Conservation (phyloP, 53 echinoderm and acorn worm genomes). For the Holothuria scabra region DNA sequence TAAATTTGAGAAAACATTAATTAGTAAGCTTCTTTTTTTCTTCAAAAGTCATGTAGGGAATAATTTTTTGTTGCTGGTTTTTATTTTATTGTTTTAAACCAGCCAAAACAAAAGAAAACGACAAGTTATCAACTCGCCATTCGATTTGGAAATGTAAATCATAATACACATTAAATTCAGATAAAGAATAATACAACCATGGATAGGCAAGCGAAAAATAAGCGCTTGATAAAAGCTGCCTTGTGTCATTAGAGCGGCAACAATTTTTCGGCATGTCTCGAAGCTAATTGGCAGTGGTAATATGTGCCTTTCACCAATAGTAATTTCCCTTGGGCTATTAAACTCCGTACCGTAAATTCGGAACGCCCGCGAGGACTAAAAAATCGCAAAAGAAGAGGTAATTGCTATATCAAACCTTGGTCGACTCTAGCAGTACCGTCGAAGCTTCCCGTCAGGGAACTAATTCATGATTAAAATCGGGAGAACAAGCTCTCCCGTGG, state of each 20-base stretch:
- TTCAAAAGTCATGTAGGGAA: too few relatives aligned
- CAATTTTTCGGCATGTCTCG: constrained; percentile 42
- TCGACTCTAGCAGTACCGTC: constrained; percentile 4
- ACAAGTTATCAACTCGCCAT: neutral
- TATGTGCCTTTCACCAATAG: constrained; percentile 28
- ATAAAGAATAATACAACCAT: constrained; percentile 18
- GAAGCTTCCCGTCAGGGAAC: constrained; percentile 26
- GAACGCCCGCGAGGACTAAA: constrained; percentile 45
- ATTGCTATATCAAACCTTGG: constrained; percentile 35
- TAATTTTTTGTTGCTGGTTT: too few relatives aligned
- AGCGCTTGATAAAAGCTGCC: constrained; percentile 24
- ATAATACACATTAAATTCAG: constrained; percentile 36
- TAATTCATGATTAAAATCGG: constrained; percentile 46
- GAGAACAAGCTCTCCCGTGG: constrained; percentile 40
- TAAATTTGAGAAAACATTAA: too few relatives aligned
- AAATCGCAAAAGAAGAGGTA: constrained; percentile 47
- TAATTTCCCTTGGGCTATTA: constrained; percentile 54
- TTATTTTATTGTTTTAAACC: too few relatives aligned
- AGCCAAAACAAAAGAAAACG: too few relatives aligned
- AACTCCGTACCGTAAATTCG: constrained; percentile 46
- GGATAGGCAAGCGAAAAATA: constrained; percentile 14
- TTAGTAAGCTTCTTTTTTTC: too few relatives aligned
- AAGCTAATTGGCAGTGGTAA: constrained; percentile 43
- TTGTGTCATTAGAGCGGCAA: constrained; percentile 42
- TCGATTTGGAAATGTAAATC: constrained; percentile 17